Evolutionary conservation across 2,888 invertebrate genomes (phyloP).

Genomic region (Poecilus cupreus): DNA sequence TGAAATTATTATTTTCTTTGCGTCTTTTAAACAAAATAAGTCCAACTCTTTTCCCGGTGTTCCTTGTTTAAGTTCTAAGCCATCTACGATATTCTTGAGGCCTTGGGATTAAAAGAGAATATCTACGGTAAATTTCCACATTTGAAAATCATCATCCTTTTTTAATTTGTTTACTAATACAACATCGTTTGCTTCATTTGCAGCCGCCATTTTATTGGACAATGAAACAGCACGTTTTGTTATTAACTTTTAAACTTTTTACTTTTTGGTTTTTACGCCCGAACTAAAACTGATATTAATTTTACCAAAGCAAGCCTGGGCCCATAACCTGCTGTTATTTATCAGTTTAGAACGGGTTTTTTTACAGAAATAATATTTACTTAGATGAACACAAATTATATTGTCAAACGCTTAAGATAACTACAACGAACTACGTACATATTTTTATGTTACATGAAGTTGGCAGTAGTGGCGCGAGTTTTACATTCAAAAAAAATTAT

Average conservation of each 20-base stretch:
- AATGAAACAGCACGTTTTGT: background rate
- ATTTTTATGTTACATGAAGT: no score
- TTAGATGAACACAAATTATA: no score
- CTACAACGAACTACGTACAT: no score
- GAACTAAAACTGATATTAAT: background rate
- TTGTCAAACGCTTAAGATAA: no score
- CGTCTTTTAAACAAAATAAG: background rate
- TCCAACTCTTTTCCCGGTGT: background rate
- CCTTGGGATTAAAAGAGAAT: background rate
- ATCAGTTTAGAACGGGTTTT: background rate
- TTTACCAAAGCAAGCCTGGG: background rate
- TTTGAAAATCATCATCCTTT: background rate
- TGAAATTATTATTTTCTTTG: background rate
- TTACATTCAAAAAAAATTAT: no score
- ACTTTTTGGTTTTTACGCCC: background rate
- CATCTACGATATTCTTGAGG: background rate
- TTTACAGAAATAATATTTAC: no score
- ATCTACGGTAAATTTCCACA: background rate
- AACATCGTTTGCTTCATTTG: background rate
- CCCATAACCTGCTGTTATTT: conserved; percentile 2
- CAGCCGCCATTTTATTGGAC: background rate
- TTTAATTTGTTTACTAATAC: background rate
- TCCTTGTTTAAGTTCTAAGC: background rate
- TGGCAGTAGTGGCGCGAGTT: no score
- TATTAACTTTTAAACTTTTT: background rate